Evolutionary conservation across 2,888 invertebrate species (phyloP), one percentile per base, ranked within the genome.

Genomic region (Odontothrips loti): DNA sequence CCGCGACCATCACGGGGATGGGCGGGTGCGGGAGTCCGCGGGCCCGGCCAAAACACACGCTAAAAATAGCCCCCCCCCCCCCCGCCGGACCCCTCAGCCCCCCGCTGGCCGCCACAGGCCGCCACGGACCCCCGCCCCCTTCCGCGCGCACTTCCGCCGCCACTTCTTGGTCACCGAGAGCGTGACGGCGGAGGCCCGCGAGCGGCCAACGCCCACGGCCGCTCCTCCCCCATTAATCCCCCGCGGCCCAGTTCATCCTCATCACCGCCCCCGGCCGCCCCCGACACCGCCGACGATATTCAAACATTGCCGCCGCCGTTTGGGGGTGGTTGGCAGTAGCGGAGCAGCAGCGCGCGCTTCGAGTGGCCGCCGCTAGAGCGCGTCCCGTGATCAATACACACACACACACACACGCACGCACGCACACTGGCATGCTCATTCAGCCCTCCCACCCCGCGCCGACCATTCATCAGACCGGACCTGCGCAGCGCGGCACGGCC

Each of bases 401-500:
- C n/a, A 20, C 68, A 68, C 2, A n/a, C 68, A 23, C 68, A 51
- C 51, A 51, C 51, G 17, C 51, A 51, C 51, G 51, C 15, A 23
- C 27, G 79, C 79, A n/a, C 27, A 79, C 34, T 3, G 0, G 29
- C 29, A 20, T 20, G 79, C 79, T 11, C 79, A 43, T 79, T 79
- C 29, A n/a, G n/a, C 47, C 47, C 79, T 79, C 79, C 29, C 79
- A 29, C 79, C 79, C 79, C n/a, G n/a, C n/a, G n/a, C n/a, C n/a
- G n/a, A n/a, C 51, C 51, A 51, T 51, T 51, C 51, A 51, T 51
- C 51, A 17, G 51, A 6, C 51, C 51, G 8, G 51, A 81, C 17
- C 81, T 34, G 79, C 81, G 29, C n/a, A 79, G 29, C 23, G 48
- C 58, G n/a, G n/a, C n/a, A n/a, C n/a, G n/a, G n/a, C n/a, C n/a